A percentile compares a stretch with the other conserved stretches of the same genome.
phyloP scores from a whole-genome alignment of 2,797 vertebrate species.

The Zonotrichia albicollis region DNA sequence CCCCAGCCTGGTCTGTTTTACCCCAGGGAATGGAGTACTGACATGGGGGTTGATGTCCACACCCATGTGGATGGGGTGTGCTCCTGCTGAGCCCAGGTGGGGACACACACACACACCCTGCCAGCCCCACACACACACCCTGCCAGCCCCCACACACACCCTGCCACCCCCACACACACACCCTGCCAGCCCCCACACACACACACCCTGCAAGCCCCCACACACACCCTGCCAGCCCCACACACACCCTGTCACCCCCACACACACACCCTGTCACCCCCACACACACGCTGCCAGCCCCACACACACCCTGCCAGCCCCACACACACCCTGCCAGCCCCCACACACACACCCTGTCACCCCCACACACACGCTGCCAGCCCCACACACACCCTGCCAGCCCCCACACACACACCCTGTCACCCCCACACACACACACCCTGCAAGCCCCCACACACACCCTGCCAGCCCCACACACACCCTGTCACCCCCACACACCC shows the following conservation, averaged over 20 bases:
- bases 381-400: background rate
- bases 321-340: too few relatives aligned
- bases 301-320: background rate
- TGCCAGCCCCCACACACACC: too few relatives aligned
- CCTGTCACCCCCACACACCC: background rate
- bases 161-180: too few relatives aligned
- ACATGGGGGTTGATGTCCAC: background rate
- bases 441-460: too few relatives aligned
- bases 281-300: background rate
- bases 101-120: background rate
- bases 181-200: too few relatives aligned
- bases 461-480: background rate
- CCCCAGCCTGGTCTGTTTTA: fast-evolving
- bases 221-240: too few relatives aligned
- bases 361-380: background rate
- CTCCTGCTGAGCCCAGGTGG: background rate
- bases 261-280: background rate
- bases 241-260: background rate
- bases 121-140: too few relatives aligned
- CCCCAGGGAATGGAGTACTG: background rate
- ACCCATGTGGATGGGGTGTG: fast-evolving
- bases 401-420: too few relatives aligned
- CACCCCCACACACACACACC: too few relatives aligned
- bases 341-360: background rate
- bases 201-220: too few relatives aligned